Evolutionary conservation across 30 jellyfish, hydroid and myxozoan genomes (phyloP).

Genomic region (Catostylus mosaicus): DNA sequence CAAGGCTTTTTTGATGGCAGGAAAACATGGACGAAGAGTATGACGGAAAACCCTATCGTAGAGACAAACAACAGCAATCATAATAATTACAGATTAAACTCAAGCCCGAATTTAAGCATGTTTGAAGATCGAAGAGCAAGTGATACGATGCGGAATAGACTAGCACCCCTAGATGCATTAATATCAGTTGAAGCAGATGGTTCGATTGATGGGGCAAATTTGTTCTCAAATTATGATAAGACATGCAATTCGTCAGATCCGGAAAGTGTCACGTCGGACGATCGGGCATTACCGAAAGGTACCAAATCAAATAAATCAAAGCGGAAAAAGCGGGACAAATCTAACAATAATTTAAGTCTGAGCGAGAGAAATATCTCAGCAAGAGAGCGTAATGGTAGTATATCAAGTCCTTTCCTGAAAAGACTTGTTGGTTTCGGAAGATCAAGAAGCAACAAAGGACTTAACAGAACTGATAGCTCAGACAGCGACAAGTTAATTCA

Average conservation of each 20-base stretch:
- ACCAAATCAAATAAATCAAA: neutral
- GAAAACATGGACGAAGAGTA: conserved; percentile 31
- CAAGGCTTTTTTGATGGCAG: conserved; percentile 28
- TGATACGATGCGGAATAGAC: conserved; percentile 19
- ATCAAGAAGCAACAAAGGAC: conserved; percentile 50
- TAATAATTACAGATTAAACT: conserved; percentile 16
- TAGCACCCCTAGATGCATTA: conserved; percentile 26
- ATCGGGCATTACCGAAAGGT: neutral
- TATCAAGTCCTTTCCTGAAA: conserved; percentile 51
- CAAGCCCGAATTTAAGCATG: conserved; percentile 45
- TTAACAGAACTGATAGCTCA: conserved; percentile 43
- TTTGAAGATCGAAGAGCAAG: conserved; percentile 38
- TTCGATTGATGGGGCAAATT: conserved; percentile 13
- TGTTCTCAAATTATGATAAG: conserved; percentile 32
- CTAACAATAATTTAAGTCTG: conserved; percentile 13
- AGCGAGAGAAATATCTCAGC: conserved; percentile 61
- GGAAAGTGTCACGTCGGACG: conserved; percentile 47
- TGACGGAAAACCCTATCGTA: conserved; percentile 4
- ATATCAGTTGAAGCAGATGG: conserved; percentile 31
- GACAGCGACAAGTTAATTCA: conserved; percentile 41
- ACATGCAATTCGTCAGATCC: conserved; percentile 15
- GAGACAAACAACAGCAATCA: conserved; percentile 1
- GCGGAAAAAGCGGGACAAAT: conserved; percentile 29
- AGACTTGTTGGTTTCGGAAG: conserved; percentile 48
- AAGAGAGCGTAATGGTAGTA: conserved; percentile 48